These are phyloP conservation scores for Scopus umbretta DNA, from an alignment of 2,113 vertebrate species.

Conservation along the genomic window DNA sequence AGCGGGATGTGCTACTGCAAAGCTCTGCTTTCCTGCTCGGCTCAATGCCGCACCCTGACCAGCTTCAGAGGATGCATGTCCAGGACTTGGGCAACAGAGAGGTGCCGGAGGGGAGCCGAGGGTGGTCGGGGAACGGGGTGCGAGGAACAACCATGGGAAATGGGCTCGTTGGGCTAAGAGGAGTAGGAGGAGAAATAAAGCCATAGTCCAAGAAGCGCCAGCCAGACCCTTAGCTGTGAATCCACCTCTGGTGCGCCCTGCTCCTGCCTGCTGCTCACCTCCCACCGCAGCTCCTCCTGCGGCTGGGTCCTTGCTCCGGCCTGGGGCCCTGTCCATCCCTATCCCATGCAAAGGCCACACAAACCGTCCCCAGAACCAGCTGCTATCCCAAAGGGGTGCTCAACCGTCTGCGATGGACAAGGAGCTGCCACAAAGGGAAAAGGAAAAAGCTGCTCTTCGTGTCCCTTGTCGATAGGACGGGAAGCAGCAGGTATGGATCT, in stretches of 20 bases:
- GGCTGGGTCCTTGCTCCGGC: neutral
- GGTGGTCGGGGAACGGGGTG: too few species aligned
- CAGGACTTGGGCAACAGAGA: neutral
- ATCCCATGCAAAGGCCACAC: neutral
- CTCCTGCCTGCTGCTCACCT: neutral
- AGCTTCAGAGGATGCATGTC: neutral
- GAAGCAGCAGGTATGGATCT: neutral
- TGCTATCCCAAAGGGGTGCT: neutral
- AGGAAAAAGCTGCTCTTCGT: neutral
- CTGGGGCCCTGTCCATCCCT: neutral
- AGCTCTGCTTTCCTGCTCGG: neutral
- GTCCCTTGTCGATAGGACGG: neutral
- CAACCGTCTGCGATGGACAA: neutral
- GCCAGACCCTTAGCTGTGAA: neutral
- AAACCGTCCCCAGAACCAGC: rapidly evolving
- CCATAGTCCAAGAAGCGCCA: neutral
- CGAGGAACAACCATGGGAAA: neutral
- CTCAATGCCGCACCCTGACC: neutral
- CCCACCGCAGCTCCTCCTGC: neutral
- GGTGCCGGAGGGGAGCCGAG: neutral
- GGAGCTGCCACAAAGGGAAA: neutral
- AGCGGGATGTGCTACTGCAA: rapidly evolving
- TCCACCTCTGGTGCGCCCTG: neutral
- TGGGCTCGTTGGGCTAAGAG: neutral
- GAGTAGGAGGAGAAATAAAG: neutral